A percentile compares a stretch with the other conserved stretches of the same genome.
Evolutionary conservation across 2,888 invertebrate species (phyloP).

Genomic region (Chironomus tentans): DNA sequence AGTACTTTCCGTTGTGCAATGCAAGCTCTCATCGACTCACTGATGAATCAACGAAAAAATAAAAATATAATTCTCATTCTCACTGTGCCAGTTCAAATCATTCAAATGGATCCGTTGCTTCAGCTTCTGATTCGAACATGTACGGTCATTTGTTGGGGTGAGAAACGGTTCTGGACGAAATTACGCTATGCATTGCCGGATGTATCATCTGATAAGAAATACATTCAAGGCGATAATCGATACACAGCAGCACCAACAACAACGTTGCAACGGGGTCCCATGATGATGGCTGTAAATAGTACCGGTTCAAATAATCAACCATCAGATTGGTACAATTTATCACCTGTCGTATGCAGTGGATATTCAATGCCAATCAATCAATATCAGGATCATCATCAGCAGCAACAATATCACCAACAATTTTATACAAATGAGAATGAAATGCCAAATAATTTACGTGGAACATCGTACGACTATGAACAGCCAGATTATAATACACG

Average conservation of each 20-base stretch:
- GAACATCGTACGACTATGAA: constrained; percentile 26
- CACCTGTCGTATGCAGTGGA: neutral
- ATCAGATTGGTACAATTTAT: neutral
- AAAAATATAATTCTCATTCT: constrained; percentile 50
- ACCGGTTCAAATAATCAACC: constrained; percentile 18
- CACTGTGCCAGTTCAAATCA: constrained; percentile 57
- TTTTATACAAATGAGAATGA: constrained; percentile 6
- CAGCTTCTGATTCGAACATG: constrained; percentile 62
- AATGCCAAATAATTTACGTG: constrained; percentile 6
- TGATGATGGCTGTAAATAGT: neutral
- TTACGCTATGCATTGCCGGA: constrained; percentile 76
- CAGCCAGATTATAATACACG: constrained; percentile 25
- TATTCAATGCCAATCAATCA: constrained; percentile 20
- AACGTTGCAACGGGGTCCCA: constrained; percentile 23
- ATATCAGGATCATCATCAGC: constrained; percentile 24
- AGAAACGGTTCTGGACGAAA: constrained; percentile 84
- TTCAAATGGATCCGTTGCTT: constrained; percentile 66
- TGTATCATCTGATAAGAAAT: constrained; percentile 44
- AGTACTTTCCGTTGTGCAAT: constrained; percentile 74
- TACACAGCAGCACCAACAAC: constrained; percentile 67
- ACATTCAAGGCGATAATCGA: constrained; percentile 34
- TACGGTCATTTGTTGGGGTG: constrained; percentile 66
- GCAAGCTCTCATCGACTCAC: constrained; percentile 56
- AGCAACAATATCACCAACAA: neutral
- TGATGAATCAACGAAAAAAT: constrained; percentile 40